A percentile compares a stretch with the other conserved stretches of the same genome.
Conservation (phyloP, 2,113 vertebrate species). For the Crotalus helleri region DNA sequence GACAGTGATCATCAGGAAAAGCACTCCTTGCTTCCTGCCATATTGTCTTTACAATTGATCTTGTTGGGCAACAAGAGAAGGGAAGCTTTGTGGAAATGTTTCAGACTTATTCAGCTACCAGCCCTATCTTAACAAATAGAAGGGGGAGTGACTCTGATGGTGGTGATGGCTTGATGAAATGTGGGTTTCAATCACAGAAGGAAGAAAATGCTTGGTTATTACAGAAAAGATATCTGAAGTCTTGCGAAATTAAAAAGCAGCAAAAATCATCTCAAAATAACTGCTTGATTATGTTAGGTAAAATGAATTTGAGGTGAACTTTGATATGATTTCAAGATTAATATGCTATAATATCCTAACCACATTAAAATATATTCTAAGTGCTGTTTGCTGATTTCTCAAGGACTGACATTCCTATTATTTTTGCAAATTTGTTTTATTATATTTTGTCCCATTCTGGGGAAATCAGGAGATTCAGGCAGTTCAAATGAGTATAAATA, state of each 20-base stretch:
- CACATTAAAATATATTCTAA: neutral
- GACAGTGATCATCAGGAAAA: neutral
- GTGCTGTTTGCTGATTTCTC: neutral
- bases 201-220: neutral
- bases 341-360: neutral
- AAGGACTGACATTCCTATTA: neutral
- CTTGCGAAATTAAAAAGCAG: neutral
- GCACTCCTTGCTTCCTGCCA: neutral
- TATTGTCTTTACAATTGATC: neutral
- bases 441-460: neutral
- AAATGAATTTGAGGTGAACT: neutral
- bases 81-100: neutral
- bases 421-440: neutral
- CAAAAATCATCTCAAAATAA: neutral
- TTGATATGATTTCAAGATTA: neutral
- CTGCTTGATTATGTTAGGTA: neutral
- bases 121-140: neutral
- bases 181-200: neutral
- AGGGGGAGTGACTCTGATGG: neutral
- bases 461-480: neutral
- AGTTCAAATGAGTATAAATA: neutral
- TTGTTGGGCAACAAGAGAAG: neutral
- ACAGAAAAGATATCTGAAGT: neutral
- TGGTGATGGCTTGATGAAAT: neutral
- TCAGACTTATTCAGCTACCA: neutral